Base-by-base conservation (phyloP, 2,888 invertebrate species). In the Aquatica leii region DNA sequence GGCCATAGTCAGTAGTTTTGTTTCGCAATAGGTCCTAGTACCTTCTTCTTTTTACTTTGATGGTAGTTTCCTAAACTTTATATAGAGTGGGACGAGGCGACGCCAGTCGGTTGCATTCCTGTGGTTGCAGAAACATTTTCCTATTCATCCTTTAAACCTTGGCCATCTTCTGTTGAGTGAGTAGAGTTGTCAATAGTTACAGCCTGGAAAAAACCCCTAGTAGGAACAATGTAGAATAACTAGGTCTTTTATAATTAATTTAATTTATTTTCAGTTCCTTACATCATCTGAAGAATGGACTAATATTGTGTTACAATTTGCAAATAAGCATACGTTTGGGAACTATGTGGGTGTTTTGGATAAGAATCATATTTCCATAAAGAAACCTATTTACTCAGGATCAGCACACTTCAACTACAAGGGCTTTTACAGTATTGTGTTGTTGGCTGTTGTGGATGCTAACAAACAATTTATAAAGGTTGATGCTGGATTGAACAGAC, bases 11-110 rank as follows among this genome's bases (percentile, higher is more conserved):
- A 31, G 4, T 37, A n/a, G 37, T 9, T 37, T 37, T 37, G 37
- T 37, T 37, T 6, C 11, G 37, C 37, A 37, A 37, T 37, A 37
- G 5, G 37, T 37, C 37, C 37, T 37, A 37, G 37, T 6, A 37
- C 37, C 37, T 37, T 37, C 9, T 37, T 37, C 37, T 37, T 37
- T 37, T 37, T 37, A 11, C 37, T 37, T 37, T 37, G 37, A 37
- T 37, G 37, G 37, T 37, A 37, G 37, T 11, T 37, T 37, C 2
- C 37, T 37, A 2, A 37, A 37, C 37, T 2, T 37, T 3, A 5
- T 37, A 37, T 6, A 11, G 11, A 37, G 37, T 37, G 2, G 37
- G 37, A 37, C 24, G 24, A 24, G 24, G 24, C 24, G 24, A 24
- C 24, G 6, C 24, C 24, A 24, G 24, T 24, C 24, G 37, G 37